Conservation (phyloP, 2,797 vertebrate genomes). For the Cyprinodon diabolis region DNA sequence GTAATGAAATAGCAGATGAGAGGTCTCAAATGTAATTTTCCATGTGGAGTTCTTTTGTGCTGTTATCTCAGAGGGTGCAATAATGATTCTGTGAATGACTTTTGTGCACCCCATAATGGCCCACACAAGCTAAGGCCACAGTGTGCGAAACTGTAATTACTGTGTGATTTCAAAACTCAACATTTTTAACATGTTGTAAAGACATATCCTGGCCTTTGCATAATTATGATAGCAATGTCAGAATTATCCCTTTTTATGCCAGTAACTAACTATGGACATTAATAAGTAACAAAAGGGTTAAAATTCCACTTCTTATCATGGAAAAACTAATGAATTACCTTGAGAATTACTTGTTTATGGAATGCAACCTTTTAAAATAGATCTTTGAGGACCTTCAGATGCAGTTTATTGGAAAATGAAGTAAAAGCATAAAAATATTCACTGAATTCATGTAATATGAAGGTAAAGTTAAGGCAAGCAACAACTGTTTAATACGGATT, state of each 20-base stretch:
- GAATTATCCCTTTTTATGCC: conserved; percentile 65
- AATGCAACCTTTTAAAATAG: conserved; percentile 40
- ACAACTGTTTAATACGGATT: conserved; percentile 36
- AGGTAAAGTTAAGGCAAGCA: conserved; percentile 25
- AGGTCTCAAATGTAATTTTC: conserved; percentile 87
- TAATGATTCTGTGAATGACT: conserved; percentile 86
- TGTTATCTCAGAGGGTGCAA: conserved; percentile 83
- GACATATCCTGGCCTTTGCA: conserved; percentile 67
- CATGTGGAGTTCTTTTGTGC: conserved; percentile 84
- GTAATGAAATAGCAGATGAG: conserved; percentile 87
- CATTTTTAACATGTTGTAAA: conserved; percentile 74
- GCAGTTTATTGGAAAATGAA: conserved; percentile 29
- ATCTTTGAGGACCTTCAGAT: conserved; percentile 63
- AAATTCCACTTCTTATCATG: conserved; percentile 69
- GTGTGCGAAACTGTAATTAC: conserved; percentile 84
- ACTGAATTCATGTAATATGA: conserved; percentile 11
- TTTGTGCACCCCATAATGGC: conserved; percentile 83
- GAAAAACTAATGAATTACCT: conserved; percentile 72
- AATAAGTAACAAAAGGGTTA: conserved; percentile 55
- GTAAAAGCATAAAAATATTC: not conserved
- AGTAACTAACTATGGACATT: conserved; percentile 64
- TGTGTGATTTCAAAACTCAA: conserved; percentile 82
- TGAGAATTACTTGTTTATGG: conserved; percentile 53
- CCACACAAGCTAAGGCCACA: conserved; percentile 80
- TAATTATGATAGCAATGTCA: conserved; percentile 76